Evolutionary conservation across 64 coral and sea anemone species (phyloP).

Genomic region (Trachythela sp.): DNA sequence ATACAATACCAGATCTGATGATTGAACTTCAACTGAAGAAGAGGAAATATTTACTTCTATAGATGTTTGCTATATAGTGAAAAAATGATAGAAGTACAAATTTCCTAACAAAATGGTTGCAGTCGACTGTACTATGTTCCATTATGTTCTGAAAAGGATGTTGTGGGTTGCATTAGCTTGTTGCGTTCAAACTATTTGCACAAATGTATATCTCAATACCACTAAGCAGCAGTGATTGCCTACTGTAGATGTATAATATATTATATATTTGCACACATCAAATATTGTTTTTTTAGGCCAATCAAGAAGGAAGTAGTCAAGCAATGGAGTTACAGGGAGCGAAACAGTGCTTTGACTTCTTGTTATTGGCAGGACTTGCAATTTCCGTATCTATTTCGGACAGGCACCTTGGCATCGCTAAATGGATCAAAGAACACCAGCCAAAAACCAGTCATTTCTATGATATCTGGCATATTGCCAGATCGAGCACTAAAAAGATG

Average conservation of each 20-base stretch:
- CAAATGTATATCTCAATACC: too few species aligned
- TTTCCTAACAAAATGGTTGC: too few species aligned
- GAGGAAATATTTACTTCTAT: too few species aligned
- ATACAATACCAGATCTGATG: too few species aligned
- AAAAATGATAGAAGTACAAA: too few species aligned
- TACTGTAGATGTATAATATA: neutral
- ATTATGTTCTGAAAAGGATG: too few species aligned
- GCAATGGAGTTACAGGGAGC: slow-evolving; percentile 51
- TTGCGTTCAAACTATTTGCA: too few species aligned
- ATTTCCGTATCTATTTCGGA: slow-evolving; percentile 38
- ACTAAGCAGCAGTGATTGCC: too few species aligned
- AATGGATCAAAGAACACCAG: slow-evolving; percentile 37
- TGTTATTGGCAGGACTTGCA: neutral
- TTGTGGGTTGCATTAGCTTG: too few species aligned
- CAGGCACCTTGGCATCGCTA: slow-evolving; percentile 34
- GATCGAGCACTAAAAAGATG: neutral
- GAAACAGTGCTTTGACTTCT: slow-evolving; percentile 17
- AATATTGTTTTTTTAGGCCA: slow-evolving; percentile 36
- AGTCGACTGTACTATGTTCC: too few species aligned
- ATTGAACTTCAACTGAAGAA: too few species aligned
- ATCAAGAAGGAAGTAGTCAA: slow-evolving; percentile 50
- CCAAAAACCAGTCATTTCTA: neutral
- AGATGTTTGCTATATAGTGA: neutral
- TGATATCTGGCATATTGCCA: slow-evolving; percentile 55
- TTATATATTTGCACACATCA: neutral